phyloP scores from a whole-genome alignment of 2,797 vertebrate genomes.

The Spea hammondii region DNA sequence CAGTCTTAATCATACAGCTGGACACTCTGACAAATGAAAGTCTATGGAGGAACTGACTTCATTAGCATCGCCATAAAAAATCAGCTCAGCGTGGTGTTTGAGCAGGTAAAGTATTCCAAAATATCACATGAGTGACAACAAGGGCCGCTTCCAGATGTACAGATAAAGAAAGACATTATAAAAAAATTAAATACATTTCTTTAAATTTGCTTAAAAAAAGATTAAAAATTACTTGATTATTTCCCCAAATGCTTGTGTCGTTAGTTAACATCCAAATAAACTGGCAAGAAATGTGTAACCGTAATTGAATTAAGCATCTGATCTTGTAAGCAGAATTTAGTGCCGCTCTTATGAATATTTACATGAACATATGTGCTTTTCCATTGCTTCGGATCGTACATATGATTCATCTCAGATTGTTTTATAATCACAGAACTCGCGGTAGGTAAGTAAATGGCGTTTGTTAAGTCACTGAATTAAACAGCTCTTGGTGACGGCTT shows the following conservation, averaged over 20 bases:
- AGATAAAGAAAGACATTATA: too few relatives aligned
- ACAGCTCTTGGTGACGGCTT: slow-evolving; percentile 27
- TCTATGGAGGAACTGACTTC: too few relatives aligned
- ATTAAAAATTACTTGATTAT: not conserved
- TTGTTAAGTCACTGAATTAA: slow-evolving; percentile 20
- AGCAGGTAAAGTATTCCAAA: too few relatives aligned
- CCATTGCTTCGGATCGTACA: not conserved
- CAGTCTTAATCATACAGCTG: too few relatives aligned
- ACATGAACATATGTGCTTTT: slow-evolving; percentile 28
- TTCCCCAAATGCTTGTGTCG: slow-evolving; percentile 5
- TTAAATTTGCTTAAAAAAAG: not conserved
- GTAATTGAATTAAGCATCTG: slow-evolving; percentile 25
- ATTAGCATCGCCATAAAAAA: too few relatives aligned
- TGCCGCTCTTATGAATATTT: slow-evolving; percentile 29
- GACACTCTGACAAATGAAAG: too few relatives aligned
- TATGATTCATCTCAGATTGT: slow-evolving; percentile 28
- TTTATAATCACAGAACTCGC: slow-evolving; percentile 23
- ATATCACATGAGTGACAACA: too few relatives aligned
- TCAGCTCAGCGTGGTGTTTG: too few relatives aligned
- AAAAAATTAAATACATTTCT: too few relatives aligned
- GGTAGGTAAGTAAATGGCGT: slow-evolving; percentile 32
- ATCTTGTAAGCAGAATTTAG: slow-evolving; percentile 15
- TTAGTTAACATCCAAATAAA: slow-evolving; percentile 14
- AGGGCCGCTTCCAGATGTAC: too few relatives aligned
- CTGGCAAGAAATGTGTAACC: not conserved